Base-by-base conservation (phyloP, 2,797 vertebrate genomes). In the Darevskia nairensis region DNA sequence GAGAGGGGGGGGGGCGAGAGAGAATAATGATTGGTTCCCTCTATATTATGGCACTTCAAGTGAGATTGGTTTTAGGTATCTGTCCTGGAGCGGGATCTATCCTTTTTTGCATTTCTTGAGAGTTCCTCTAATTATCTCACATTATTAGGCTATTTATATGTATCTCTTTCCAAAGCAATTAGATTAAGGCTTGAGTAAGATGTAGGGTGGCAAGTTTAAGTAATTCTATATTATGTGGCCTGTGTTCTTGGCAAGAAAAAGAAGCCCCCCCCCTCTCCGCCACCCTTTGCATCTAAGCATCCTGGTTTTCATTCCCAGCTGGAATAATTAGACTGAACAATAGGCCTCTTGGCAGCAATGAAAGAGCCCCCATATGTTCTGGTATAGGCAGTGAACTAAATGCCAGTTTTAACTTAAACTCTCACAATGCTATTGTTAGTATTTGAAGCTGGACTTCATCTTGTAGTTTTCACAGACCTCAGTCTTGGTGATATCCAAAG, bases 291-390 rank as follows among this genome's bases (percentile, higher is more conserved):
- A 21, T 79, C 11, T 64, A 64, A 85, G 27, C 35, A 6, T 77
- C 39, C 39, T 55, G 44, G 44, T 35, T 84, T 90, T 59, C 84
- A 68, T 84, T 71, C 80, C 81, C 83, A 85, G 85, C 80, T 87
- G 74, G 13, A 89, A 81, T 83, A 87, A 82, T 41, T 90, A 79
- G 64, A 66, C 27, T 7, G 41, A 79, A 17, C 10, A 71, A 25
- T 59, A 66, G 13, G 32, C n/a, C 59, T 68, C 61, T 80, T 61
- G 39, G n/a, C 39, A 50, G 81, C 17, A 76, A 25, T 75, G 81
- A 87, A 92, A 89, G 71, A 80, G 10, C 13, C 88, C 0, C 0
- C 71, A 86, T 92, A 75, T 61, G 86, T n/a, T 86, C 41, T 89
- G 59, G 6, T 23, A 13, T 61, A 69, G 87, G 82, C 74, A 87